These are phyloP conservation scores for Lophius piscatorius DNA, from an alignment of 2,113 vertebrate genomes.

Conservation along the genomic window DNA sequence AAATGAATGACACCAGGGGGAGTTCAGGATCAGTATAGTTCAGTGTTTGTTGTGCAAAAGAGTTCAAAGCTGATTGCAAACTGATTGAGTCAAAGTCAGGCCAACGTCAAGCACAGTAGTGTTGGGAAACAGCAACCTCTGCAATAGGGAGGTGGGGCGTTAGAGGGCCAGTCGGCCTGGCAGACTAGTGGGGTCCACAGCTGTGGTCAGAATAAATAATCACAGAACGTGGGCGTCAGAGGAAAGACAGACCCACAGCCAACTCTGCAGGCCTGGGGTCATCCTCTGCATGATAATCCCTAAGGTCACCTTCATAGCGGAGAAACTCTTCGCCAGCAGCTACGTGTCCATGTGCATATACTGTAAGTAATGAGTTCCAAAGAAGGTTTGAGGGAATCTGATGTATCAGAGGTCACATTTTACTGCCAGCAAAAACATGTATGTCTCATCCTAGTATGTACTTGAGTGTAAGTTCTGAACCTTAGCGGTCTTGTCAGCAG, in stretches of 20 bases:
- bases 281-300: constrained; percentile 41
- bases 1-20: constrained; percentile 3
- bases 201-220: constrained; percentile 29
- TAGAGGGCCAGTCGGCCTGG: constrained; percentile 22
- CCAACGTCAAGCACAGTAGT: constrained; percentile 59
- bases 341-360: constrained; percentile 6
- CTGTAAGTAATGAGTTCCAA: constrained; percentile 15
- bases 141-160: constrained; percentile 33
- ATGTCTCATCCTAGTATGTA: constrained; percentile 26
- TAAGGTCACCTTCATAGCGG: constrained; percentile 1
- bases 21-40: neutral
- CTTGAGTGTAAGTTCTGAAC: constrained; percentile 67
- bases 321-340: constrained; percentile 19
- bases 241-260: constrained; percentile 38
- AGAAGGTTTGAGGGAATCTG: constrained; percentile 15
- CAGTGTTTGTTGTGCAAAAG: neutral
- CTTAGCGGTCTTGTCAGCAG: constrained; percentile 93
- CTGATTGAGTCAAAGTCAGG: constrained; percentile 53
- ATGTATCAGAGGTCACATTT: constrained; percentile 50
- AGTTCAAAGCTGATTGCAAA: constrained; percentile 13
- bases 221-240: constrained; percentile 19
- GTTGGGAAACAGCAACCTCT: constrained; percentile 30
- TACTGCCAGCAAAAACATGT: constrained; percentile 32
- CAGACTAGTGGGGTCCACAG: constrained; percentile 5
- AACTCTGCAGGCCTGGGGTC: constrained; percentile 20